Conservation (phyloP, 2,113 vertebrate species). For the Nothoprocta perdicaria region DNA sequence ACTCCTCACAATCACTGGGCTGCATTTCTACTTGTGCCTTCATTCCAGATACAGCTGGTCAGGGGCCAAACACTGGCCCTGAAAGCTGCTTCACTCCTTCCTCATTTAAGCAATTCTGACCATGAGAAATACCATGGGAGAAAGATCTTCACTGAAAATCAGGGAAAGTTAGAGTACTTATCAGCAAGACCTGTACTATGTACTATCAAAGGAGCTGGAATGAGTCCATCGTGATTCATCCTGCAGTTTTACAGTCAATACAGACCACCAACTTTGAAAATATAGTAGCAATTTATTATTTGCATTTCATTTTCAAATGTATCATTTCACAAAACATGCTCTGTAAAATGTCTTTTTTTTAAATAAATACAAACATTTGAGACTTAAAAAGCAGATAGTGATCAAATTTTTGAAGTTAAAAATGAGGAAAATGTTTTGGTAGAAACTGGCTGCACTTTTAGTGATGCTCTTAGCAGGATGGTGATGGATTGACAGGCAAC, state of each 20-base stretch:
- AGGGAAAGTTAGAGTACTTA: neutral
- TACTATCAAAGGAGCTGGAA: neutral
- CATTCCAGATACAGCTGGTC: neutral
- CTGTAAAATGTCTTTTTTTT: neutral
- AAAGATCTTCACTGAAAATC: neutral
- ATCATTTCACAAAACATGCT: neutral
- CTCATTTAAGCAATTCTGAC: neutral
- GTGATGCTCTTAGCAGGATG: neutral
- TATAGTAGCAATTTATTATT: neutral
- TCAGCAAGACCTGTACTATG: neutral
- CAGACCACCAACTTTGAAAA: slow-evolving; percentile 4
- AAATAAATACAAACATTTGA: neutral
- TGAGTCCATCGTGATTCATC: neutral
- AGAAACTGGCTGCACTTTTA: neutral
- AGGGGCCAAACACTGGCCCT: neutral
- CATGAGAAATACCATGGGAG: neutral
- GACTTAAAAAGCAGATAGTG: neutral
- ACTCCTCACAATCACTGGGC: neutral
- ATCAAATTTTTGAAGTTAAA: neutral
- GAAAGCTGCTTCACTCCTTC: neutral
- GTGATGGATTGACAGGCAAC: neutral
- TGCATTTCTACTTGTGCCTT: neutral
- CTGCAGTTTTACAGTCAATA: neutral
- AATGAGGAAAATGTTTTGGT: neutral
- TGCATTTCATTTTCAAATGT: neutral